Conservation (phyloP, 2,797 vertebrate species). For the Molossus molossus region DNA sequence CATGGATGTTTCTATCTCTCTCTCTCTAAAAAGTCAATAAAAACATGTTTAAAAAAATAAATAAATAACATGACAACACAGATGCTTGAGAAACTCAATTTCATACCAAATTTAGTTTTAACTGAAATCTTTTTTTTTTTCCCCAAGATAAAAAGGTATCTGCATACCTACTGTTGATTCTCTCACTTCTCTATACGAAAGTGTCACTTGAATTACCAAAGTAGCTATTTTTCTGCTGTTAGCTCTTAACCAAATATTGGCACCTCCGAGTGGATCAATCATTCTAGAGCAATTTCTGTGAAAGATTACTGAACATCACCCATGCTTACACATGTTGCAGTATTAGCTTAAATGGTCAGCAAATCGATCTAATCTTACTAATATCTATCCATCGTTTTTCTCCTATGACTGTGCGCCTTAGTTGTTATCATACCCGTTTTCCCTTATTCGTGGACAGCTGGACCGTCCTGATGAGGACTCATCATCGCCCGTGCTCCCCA, state of each 20-base stretch:
- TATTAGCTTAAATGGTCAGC: background rate
- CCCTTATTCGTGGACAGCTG: background rate
- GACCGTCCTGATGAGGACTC: background rate
- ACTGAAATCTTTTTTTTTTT: background rate
- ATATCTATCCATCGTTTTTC: background rate
- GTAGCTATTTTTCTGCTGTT: too few species aligned
- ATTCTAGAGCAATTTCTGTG: background rate
- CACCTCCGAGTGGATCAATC: too few species aligned
- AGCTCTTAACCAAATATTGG: too few species aligned
- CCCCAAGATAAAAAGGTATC: background rate
- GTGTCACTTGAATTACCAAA: too few species aligned
- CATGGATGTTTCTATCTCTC: too few species aligned
- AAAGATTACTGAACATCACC: background rate
- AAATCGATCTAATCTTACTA: background rate
- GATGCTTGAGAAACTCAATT: slow-evolving; percentile 23
- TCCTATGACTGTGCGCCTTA: fast-evolving
- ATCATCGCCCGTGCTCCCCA: fast-evolving
- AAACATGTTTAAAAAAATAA: too few species aligned
- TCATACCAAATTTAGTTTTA: slow-evolving; percentile 21
- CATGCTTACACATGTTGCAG: background rate
- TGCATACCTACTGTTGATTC: background rate
- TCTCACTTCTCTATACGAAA: too few species aligned
- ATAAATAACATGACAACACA: slow-evolving; percentile 11
- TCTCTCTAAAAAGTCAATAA: too few species aligned
- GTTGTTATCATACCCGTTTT: background rate